Conservation (phyloP, 2,888 invertebrate species). For the Magallana nippona region DNA sequence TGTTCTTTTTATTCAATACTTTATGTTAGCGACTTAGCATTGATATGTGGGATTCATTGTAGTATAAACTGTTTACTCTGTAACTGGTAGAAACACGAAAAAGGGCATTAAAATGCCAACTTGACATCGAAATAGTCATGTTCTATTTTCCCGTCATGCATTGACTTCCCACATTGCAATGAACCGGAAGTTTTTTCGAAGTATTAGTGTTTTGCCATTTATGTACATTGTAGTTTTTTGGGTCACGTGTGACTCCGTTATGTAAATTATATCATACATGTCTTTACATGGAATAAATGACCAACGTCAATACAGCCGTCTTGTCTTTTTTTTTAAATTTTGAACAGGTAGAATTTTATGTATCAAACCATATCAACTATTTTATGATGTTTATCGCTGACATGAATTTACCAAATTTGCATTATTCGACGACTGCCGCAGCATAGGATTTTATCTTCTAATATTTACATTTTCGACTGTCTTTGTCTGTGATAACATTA, state of each 20-base stretch:
- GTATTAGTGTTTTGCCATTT: slow-evolving; percentile 23
- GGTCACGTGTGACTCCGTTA: slow-evolving; percentile 13
- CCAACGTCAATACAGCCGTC: not conserved
- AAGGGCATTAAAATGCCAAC: slow-evolving; percentile 16
- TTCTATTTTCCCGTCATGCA: slow-evolving; percentile 1
- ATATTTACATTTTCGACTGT: too few species aligned
- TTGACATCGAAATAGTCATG: slow-evolving; percentile 7
- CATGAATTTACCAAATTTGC: too few species aligned
- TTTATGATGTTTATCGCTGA: too few species aligned
- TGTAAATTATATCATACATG: slow-evolving; percentile 35
- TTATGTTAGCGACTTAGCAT: not conserved
- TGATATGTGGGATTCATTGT: not conserved
- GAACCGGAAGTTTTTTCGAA: not conserved
- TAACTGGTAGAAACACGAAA: not conserved
- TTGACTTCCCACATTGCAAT: slow-evolving; percentile 28
- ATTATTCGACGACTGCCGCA: too few species aligned
- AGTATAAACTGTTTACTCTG: not conserved
- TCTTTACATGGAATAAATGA: slow-evolving; percentile 30
- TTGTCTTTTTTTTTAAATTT: too few species aligned
- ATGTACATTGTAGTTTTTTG: slow-evolving; percentile 30
- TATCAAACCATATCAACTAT: too few species aligned
- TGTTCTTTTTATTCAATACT: not conserved
- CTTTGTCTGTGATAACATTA: too few species aligned
- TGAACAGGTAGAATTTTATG: too few species aligned
- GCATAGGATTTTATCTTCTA: too few species aligned